Base-by-base conservation (phyloP, 2,113 vertebrate genomes). In the Ophthalmolycus amberensis region DNA sequence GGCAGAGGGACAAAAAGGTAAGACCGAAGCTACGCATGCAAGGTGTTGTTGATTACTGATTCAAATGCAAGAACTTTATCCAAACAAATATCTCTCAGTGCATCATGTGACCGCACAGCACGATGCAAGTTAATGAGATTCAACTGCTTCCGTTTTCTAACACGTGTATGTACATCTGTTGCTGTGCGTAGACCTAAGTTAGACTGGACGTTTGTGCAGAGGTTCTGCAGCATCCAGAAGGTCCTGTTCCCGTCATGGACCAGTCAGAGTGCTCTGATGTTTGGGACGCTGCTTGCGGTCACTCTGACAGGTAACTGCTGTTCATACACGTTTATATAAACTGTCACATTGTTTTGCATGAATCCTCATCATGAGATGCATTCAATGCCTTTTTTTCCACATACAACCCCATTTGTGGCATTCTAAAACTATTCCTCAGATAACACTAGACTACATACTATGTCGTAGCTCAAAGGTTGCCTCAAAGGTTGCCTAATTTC, bases 211-310 rank as follows among this genome's bases (percentile, higher is more conserved):
- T 98, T 97, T 87, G 73, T 98, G 27, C 94, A 94, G 90, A 95
- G 97, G 62, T 97, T 99, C 85, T 87, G 95, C 83, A 87, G 92
- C 56, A 96, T 99, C 83, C 96, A 95, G 91, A 91, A 90, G n/a
- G 91, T 98, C 44, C 95, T 99, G n/a, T 98, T 99, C 86, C 96
- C 97, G 6, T 89, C 90, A 20, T 97, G 95, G 95, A 94, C 90
- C 60, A 96, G 96, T 11, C 95, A 93, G 52, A 97, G 93, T 82
- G 93, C 88, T 3, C 93, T 98, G 63, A 99, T 99, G 97, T 98
- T 98, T 88, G 93, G 95, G 67, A 99, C 97, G 0, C 94, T 99
- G 83, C 94, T 99, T 0, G 77, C 50, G 12, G 94, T 99, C 34
- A 94, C 97, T 6, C 94, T 99, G 10, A 90, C 96, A 88, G 96